phyloP scores from a whole-genome alignment of 2,888 invertebrate genomes.

The Drosophila emarginata region DNA sequence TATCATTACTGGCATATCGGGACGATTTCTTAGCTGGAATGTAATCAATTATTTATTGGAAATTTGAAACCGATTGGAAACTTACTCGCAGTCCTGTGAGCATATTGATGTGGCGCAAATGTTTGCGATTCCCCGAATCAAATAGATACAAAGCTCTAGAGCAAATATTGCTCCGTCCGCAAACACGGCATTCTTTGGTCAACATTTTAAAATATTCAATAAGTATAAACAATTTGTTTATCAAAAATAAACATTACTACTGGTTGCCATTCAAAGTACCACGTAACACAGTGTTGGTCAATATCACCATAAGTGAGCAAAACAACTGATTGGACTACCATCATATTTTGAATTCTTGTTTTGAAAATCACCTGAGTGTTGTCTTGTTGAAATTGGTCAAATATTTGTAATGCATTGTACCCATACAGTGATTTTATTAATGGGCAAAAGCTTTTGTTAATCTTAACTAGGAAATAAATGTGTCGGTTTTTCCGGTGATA shows the following conservation, averaged over 20 bases:
- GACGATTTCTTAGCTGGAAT: constrained; percentile 19
- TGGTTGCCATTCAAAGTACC: not conserved
- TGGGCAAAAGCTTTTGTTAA: too few relatives aligned
- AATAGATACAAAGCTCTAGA: constrained; percentile 44
- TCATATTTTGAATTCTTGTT: too few relatives aligned
- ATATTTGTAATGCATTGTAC: not conserved
- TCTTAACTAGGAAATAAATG: too few relatives aligned
- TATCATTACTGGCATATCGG: constrained; percentile 27
- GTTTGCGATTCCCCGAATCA: constrained; percentile 35
- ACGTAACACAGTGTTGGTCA: not conserved
- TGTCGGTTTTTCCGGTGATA: too few relatives aligned
- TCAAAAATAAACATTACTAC: not conserved
- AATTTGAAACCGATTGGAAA: not conserved
- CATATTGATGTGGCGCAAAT: constrained; percentile 47
- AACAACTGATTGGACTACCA: not conserved
- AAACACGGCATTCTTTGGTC: constrained; percentile 46
- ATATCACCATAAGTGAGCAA: not conserved
- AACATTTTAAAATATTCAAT: constrained; percentile 24
- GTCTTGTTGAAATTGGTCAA: too few relatives aligned
- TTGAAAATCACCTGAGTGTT: too few relatives aligned
- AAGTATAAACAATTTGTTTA: not conserved
- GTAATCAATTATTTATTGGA: not conserved
- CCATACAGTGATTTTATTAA: too few relatives aligned
- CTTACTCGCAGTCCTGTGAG: constrained; percentile 31
- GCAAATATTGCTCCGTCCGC: constrained; percentile 42